These are phyloP conservation scores for Nixonia krombeini DNA, from an alignment of 1,140 invertebrate genomes.

Conservation along the genomic window DNA sequence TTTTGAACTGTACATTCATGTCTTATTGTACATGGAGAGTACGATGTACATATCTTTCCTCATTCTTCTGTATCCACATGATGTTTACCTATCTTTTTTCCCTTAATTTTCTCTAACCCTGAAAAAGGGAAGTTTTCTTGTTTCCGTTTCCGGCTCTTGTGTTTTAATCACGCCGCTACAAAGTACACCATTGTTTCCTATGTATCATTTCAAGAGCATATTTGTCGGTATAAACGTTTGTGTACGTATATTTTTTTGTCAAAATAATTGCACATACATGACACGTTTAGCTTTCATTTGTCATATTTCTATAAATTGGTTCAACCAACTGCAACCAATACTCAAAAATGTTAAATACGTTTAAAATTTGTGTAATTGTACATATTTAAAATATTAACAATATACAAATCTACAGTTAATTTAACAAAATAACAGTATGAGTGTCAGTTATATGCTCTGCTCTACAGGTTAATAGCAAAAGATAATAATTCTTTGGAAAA, in stretches of 20 bases:
- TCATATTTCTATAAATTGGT: too few relatives aligned
- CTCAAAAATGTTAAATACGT: too few relatives aligned
- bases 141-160: conserved; percentile 56
- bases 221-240: conserved; percentile 1
- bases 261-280: conserved; percentile 13
- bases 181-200: conserved; percentile 67
- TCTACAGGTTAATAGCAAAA: too few relatives aligned
- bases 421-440: too few relatives aligned
- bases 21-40: too few relatives aligned
- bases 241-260: conserved; percentile 21
- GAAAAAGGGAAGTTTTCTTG: conserved; percentile 39
- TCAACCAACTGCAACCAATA: too few relatives aligned
- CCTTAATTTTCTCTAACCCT: conserved; percentile 47
- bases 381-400: too few relatives aligned
- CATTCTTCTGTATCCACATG: conserved; percentile 27
- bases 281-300: too few relatives aligned
- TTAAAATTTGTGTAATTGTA: too few relatives aligned
- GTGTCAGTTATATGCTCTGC: too few relatives aligned
- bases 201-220: conserved; percentile 61
- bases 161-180: conserved; percentile 68
- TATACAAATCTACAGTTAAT: too few relatives aligned
- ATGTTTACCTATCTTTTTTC: conserved; percentile 32
- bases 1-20: too few relatives aligned
- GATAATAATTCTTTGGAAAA: neutral
- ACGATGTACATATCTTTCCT: conserved; percentile 5